phyloP scores from a whole-genome alignment of 2,888 invertebrate genomes.

The Geophilus truncorum region DNA sequence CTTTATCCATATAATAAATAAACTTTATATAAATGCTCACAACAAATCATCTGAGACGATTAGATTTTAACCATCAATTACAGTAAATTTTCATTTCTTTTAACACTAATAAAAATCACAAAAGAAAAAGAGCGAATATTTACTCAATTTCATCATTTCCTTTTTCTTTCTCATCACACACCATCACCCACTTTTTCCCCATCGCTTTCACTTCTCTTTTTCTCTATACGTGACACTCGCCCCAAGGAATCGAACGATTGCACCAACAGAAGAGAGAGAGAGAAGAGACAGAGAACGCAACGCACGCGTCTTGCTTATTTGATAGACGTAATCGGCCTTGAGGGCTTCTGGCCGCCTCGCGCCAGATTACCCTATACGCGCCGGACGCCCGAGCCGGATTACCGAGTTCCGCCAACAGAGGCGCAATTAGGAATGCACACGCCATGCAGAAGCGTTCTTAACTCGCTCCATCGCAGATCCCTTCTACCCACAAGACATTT shows the following conservation, averaged over 20 bases:
- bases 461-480: conserved; percentile 13
- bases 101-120: neutral
- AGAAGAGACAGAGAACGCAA: conserved; percentile 14
- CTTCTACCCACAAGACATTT: conserved; percentile 21
- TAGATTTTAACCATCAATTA: too few species aligned
- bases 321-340: conserved; percentile 27
- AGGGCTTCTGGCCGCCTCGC: conserved; percentile 19
- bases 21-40: too few species aligned
- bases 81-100: too few species aligned
- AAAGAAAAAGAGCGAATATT: neutral
- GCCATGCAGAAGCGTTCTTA: conserved; percentile 18
- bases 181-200: neutral
- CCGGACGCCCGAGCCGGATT: conserved; percentile 22
- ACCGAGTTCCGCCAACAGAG: conserved; percentile 27
- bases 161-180: too few species aligned
- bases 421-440: conserved; percentile 24
- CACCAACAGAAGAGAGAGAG: too few species aligned
- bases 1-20: neutral
- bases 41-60: too few species aligned
- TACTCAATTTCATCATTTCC: neutral
- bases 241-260: conserved; percentile 27
- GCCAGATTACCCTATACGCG: conserved; percentile 20
- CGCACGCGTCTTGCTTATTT: conserved; percentile 24
- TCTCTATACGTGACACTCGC: neutral
- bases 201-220: neutral